Percentiles rank a stretch among this genome's conserved stretches.
These are phyloP conservation scores for Microhierax caerulescens DNA, from an alignment of 2,797 vertebrate genomes.

Conservation along the genomic window DNA sequence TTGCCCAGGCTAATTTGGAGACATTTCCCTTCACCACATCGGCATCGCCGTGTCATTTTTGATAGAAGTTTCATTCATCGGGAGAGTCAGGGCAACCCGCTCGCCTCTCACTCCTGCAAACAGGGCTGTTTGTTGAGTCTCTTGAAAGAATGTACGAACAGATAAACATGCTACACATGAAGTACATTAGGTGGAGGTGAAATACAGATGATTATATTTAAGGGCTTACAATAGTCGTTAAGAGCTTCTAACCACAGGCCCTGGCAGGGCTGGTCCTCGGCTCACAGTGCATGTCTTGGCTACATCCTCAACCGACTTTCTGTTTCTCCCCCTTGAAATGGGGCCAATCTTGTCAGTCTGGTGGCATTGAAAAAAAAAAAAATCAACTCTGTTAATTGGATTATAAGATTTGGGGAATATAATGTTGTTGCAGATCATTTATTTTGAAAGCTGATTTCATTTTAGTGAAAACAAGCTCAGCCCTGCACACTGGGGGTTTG, in stretches of 20 bases:
- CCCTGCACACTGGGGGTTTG: constrained; percentile 71
- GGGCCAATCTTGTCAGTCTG: constrained; percentile 69
- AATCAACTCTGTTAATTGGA: constrained; percentile 77
- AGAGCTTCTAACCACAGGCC: constrained; percentile 79
- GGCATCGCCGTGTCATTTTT: background rate
- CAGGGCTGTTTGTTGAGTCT: constrained; percentile 65
- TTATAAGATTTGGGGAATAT: constrained; percentile 79
- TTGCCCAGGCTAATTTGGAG: constrained; percentile 53
- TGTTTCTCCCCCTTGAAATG: constrained; percentile 68
- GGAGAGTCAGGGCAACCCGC: background rate
- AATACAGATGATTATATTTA: constrained; percentile 80
- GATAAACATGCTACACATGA: constrained; percentile 69
- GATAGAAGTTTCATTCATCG: constrained; percentile 65
- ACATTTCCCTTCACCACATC: constrained; percentile 42
- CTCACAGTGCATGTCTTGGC: constrained; percentile 40
- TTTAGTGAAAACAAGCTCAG: constrained; percentile 78
- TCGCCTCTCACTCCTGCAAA: constrained; percentile 9
- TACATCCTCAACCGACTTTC: constrained; percentile 65
- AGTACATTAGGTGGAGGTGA: constrained; percentile 77
- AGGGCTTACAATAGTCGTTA: constrained; percentile 85
- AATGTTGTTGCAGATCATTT: constrained; percentile 78
- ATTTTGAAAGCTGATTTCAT: constrained; percentile 83
- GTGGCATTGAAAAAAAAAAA: constrained; percentile 41
- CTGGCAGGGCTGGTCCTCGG: constrained; percentile 48
- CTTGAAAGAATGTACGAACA: constrained; percentile 2